Evolutionary conservation across 30 jellyfish, hydroid and myxozoan genomes (phyloP).

Genomic region (Hydractinia echinata): DNA sequence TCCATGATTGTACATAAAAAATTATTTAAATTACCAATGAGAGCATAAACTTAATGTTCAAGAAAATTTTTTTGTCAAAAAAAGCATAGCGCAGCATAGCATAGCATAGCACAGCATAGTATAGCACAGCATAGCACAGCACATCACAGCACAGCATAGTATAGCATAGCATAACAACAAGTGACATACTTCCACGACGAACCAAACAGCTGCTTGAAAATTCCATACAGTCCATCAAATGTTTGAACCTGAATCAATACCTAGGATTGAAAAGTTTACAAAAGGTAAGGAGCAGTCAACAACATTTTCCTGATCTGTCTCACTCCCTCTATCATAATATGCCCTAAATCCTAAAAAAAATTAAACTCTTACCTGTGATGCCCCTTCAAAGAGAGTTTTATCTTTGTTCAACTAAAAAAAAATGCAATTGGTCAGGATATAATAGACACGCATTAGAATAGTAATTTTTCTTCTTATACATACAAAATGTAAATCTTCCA

Average conservation of each 20-base stretch:
- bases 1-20: too few species aligned
- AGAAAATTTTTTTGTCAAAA: too few species aligned
- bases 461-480: too few species aligned
- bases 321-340: too few species aligned
- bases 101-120: too few species aligned
- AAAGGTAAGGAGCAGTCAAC: not conserved
- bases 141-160: not conserved
- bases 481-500: too few species aligned
- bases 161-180: not conserved
- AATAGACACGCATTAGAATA: too few species aligned
- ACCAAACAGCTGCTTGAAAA: constrained; percentile 34
- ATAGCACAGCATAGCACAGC: too few species aligned
- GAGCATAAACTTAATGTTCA: too few species aligned
- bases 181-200: constrained; percentile 33
- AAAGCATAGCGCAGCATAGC: too few species aligned
- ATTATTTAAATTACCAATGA: too few species aligned
- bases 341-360: not conserved
- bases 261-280: not conserved
- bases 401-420: not conserved
- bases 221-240: constrained; percentile 15
- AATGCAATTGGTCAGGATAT: not conserved
- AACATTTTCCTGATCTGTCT: too few species aligned
- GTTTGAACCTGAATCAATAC: constrained; percentile 20
- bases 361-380: not conserved
- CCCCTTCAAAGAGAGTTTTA: not conserved